phyloP scores from a whole-genome alignment of 2,113 vertebrate species.

The Oncorhynchus keta region DNA sequence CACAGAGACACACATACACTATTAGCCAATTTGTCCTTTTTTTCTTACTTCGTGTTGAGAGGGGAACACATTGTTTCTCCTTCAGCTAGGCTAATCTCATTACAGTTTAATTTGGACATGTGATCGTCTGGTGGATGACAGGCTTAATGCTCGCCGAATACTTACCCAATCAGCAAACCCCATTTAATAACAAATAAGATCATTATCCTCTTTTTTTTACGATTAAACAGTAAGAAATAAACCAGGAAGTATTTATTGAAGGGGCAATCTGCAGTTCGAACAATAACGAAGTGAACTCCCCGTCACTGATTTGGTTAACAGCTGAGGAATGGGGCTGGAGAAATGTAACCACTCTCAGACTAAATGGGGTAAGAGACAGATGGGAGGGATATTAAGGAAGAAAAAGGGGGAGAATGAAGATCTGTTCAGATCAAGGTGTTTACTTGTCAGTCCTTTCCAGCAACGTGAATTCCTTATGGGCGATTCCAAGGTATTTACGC shows the following conservation, averaged over 20 bases:
- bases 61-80: constrained; percentile 59
- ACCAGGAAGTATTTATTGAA: constrained; percentile 42
- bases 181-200: constrained; percentile 55
- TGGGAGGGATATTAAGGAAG: constrained; percentile 28
- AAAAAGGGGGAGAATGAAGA: constrained; percentile 18
- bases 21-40: constrained; percentile 52
- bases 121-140: constrained; percentile 67
- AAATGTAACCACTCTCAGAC: too few species aligned
- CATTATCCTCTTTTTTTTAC: constrained; percentile 54
- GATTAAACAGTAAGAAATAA: constrained; percentile 30
- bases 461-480: too few species aligned
- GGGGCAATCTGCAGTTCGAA: constrained; percentile 23
- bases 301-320: too few species aligned
- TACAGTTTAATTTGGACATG: constrained; percentile 73
- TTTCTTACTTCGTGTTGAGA: constrained; percentile 23
- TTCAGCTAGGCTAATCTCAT: constrained; percentile 63
- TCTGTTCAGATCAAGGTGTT: neutral
- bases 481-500: too few species aligned
- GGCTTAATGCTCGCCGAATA: constrained; percentile 58
- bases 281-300: constrained; percentile 12
- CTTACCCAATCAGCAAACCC: constrained; percentile 41
- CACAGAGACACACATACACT: constrained; percentile 27
- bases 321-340: too few species aligned
- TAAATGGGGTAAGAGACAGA: constrained; percentile 24
- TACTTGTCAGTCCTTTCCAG: too few species aligned